A percentile compares a stretch with the other conserved stretches of the same genome.
Conservation (phyloP, 2,797 vertebrate genomes). For the Halcyon chelicuti region DNA sequence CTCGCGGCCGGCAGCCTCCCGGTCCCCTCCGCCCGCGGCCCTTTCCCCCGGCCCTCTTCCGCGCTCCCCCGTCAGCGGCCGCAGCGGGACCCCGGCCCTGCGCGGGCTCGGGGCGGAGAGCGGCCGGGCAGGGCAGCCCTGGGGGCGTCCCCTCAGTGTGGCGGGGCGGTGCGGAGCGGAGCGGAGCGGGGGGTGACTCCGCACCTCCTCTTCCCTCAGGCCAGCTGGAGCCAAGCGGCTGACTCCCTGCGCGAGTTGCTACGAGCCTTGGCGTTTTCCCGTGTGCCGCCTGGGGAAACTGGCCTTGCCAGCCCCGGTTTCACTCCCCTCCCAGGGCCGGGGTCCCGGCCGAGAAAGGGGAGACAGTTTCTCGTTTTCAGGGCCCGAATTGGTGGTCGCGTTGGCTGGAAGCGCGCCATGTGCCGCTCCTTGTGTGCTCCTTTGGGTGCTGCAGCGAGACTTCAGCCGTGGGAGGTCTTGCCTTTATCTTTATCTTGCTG, state of each 20-base stretch:
- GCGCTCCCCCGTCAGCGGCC: not conserved
- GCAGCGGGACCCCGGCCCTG: not conserved
- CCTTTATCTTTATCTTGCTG: not conserved
- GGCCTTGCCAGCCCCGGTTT: not conserved
- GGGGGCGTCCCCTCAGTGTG: too few species aligned
- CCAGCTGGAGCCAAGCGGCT: not conserved
- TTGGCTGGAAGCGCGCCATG: too few species aligned
- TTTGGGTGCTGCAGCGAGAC: accelerated
- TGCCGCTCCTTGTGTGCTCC: not conserved
- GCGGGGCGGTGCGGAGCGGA: not conserved
- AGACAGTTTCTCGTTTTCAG: accelerated
- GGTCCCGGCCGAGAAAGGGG: accelerated
- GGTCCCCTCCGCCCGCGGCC: too few species aligned
- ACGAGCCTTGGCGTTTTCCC: not conserved
- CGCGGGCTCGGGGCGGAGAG: not conserved
- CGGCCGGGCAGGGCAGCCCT: not conserved
- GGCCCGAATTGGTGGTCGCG: accelerated
- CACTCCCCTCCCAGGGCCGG: not conserved
- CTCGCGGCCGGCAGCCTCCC: not conserved
- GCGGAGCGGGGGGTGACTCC: too few species aligned
- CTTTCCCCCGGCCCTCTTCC: too few species aligned
- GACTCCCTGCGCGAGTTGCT: accelerated
- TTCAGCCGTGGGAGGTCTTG: not conserved
- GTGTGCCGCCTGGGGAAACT: accelerated
- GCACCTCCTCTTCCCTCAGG: accelerated